Base-by-base conservation (phyloP, 2,113 vertebrate species). In the Chaenogobius annularis region DNA sequence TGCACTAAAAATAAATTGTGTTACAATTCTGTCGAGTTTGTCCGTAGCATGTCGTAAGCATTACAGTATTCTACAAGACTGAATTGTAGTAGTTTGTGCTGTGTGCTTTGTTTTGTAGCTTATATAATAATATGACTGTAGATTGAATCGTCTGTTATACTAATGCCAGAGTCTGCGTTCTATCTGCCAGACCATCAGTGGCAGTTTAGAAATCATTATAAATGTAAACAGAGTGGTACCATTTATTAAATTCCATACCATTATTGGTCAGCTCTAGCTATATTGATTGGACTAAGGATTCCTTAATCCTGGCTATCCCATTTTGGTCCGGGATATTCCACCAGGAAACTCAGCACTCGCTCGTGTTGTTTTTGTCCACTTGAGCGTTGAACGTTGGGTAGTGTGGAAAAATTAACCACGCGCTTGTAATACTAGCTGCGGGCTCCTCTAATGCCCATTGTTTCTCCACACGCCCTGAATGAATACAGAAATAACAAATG, bases 381-480 rank as follows among this genome's bases (percentile, higher is more conserved):
- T 59, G n/a, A 61, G 54, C 35, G 7, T 66, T 72, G 78, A 20
- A 69, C 63, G 19, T 58, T 48, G 40, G 77, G 78, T 80, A 70
- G 72, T 71, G 74, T 85, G 79, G 86, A 88, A 85, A 91, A 85
- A 82, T 62, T 68, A 85, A 84, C 70, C 52, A 58, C 15, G 66
- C 75, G 81, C 89, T 87, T 84, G 87, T 82, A 87, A 89, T 79
- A 80, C 78, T 70, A 47, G 70, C 23, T 66, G 73, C 72, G 78
- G 80, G 77, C 82, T 67, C 70, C 75, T 59, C 72, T 73, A 12
- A 85, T 58, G 75, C 70, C 74, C 82, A 83, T 80, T 82, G 81
- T 85, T 82, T 59, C 31, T 64, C 15, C 54, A 40, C 83, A 70
- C 72, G 47, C 20, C 70, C 68, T 74, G 63, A 77, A 65, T 40